These are phyloP conservation scores for Thereva unica DNA, from an alignment of 2,888 invertebrate genomes.

Conservation along the genomic window DNA sequence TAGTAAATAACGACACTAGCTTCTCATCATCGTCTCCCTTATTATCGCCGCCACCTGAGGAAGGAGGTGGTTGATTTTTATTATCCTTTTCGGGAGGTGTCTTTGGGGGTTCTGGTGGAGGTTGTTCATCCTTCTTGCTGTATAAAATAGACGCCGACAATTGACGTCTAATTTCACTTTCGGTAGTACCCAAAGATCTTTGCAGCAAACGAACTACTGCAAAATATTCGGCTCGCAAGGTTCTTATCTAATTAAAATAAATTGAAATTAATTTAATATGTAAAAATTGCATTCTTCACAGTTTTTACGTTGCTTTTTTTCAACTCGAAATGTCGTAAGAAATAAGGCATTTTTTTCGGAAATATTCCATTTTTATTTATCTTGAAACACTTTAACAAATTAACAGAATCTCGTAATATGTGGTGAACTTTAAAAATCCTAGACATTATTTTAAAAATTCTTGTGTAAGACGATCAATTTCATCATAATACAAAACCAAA, in stretches of 20 bases:
- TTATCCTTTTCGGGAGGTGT: background rate
- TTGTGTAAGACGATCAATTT: too few relatives aligned
- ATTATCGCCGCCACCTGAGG: background rate
- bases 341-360: too few relatives aligned
- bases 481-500: too few relatives aligned
- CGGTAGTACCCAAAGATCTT: slow-evolving; percentile 50
- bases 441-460: too few relatives aligned
- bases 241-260: slow-evolving; percentile 45
- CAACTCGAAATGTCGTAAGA: too few relatives aligned
- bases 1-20: slow-evolving; percentile 71
- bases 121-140: slow-evolving; percentile 10
- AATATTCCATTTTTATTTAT: too few relatives aligned
- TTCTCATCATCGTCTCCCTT: slow-evolving; percentile 67
- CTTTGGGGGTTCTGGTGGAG: background rate
- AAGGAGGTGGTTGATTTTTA: background rate
- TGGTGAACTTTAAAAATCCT: too few relatives aligned
- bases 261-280: too few relatives aligned
- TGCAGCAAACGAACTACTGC: slow-evolving; percentile 51
- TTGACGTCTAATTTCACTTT: slow-evolving; percentile 47
- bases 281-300: too few relatives aligned
- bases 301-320: too few relatives aligned
- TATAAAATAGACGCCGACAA: slow-evolving; percentile 38
- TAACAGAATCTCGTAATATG: too few relatives aligned
- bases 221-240: slow-evolving; percentile 51
- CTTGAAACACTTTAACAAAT: too few relatives aligned